Percentiles rank a stretch among this genome's conserved stretches.
phyloP scores from a whole-genome alignment of 1,140 invertebrate genomes.

The Piezodorus guildinii region DNA sequence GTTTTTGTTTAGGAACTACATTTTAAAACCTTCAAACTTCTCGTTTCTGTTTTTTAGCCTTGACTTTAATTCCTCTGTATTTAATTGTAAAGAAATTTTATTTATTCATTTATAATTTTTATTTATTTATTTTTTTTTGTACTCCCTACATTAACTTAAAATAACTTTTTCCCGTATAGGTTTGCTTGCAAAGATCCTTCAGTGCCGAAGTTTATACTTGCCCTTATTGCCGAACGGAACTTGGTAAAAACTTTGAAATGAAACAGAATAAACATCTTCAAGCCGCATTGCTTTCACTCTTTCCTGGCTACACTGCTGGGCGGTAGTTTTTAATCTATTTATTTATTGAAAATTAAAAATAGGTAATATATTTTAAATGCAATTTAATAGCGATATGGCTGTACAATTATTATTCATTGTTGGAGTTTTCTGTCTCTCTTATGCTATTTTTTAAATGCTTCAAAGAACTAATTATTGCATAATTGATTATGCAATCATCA shows the following conservation, averaged over 20 bases:
- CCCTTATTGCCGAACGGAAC: constrained; percentile 51
- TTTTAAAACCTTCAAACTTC: too few species aligned
- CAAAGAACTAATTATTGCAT: too few species aligned
- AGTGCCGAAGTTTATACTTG: constrained; percentile 49
- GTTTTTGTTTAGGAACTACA: too few species aligned
- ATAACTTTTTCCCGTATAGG: too few species aligned
- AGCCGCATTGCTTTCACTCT: constrained; percentile 41
- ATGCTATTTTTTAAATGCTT: not conserved
- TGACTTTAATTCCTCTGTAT: too few species aligned
- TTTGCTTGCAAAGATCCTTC: constrained; percentile 57
- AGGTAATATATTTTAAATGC: not conserved
- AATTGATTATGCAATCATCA: too few species aligned
- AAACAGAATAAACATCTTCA: constrained; percentile 44
- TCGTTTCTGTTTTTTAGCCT: too few species aligned
- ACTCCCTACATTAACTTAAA: too few species aligned
- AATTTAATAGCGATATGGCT: too few species aligned
- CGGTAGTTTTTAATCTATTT: constrained; percentile 14
- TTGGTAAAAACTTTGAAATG: constrained; percentile 44
- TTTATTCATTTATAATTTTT: too few species aligned
- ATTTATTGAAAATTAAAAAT: not conserved
- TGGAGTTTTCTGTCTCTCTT: not conserved
- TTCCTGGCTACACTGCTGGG: constrained; percentile 52
- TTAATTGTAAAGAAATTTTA: too few species aligned
- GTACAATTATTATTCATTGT: not conserved
- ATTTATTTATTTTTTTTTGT: too few species aligned